A percentile compares a stretch with the other conserved stretches of the same genome.
phyloP scores from a whole-genome alignment of 1,140 invertebrate species.

The Gonatopus flavifemur region DNA sequence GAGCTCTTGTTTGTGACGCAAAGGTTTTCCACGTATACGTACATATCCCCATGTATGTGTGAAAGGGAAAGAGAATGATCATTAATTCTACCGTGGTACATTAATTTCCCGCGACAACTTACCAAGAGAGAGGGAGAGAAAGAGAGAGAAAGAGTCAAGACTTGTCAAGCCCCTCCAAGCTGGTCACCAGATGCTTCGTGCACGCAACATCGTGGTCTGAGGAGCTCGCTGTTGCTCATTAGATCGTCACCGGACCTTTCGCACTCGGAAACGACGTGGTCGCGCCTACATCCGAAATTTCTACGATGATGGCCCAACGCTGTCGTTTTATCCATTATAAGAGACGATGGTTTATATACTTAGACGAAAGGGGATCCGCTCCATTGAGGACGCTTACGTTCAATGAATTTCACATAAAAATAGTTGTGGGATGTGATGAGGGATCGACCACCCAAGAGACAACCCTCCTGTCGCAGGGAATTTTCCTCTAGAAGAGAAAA shows the following conservation, averaged over 20 bases:
- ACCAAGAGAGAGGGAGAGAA: neutral
- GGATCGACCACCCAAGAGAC: too few relatives aligned
- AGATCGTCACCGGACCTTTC: constrained; percentile 38
- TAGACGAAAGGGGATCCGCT: constrained; percentile 10
- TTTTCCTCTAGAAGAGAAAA: too few relatives aligned
- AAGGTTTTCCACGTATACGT: neutral
- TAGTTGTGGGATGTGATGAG: too few relatives aligned
- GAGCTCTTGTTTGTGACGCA: neutral
- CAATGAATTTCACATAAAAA: too few relatives aligned
- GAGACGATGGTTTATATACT: too few relatives aligned
- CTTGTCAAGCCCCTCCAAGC: constrained; percentile 17
- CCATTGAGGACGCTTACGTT: constrained; percentile 17
- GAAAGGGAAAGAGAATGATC: constrained; percentile 27
- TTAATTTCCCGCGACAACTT: constrained; percentile 44
- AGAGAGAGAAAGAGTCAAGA: neutral
- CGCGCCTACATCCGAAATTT: constrained; percentile 35
- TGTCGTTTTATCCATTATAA: too few relatives aligned
- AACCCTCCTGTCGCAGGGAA: too few relatives aligned
- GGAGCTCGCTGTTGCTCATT: constrained; percentile 38
- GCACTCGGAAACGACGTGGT: constrained; percentile 22
- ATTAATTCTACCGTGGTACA: constrained; percentile 54
- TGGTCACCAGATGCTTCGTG: constrained; percentile 31
- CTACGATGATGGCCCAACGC: constrained; percentile 19
- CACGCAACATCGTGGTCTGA: constrained; percentile 17
- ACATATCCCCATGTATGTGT: neutral